A percentile compares a stretch with the other conserved stretches of the same genome.
phyloP scores from a whole-genome alignment of 2,113 vertebrate genomes.

The Phodopus roborovskii region DNA sequence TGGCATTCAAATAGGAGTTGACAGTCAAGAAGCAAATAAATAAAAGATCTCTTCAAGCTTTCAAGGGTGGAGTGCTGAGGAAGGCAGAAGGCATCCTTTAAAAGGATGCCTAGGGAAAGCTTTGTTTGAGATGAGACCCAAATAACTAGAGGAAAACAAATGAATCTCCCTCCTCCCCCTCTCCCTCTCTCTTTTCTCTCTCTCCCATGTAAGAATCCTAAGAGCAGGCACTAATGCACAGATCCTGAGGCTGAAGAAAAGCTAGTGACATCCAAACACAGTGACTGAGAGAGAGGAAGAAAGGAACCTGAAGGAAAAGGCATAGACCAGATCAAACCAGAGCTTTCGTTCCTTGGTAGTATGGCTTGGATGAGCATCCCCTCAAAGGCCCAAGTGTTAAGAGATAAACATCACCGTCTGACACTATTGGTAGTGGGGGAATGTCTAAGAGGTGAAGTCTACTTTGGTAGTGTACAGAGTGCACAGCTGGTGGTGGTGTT shows the following conservation, averaged over 20 bases:
- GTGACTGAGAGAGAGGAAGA: neutral
- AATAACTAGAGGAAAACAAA: neutral
- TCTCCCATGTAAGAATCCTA: neutral
- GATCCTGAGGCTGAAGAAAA: neutral
- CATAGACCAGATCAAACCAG: neutral
- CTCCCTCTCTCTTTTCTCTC: neutral
- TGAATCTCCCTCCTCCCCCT: neutral
- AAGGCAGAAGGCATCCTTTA: neutral
- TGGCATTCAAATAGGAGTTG: neutral
- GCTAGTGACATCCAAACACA: neutral
- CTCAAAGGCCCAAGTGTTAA: neutral
- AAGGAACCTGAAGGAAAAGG: neutral
- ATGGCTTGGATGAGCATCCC: neutral
- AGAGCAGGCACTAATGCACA: neutral
- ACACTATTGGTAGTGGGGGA: neutral
- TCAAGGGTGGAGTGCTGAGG: neutral
- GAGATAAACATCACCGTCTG: neutral
- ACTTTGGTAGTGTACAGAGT: neutral
- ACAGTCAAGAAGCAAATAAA: neutral
- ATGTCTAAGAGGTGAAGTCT: neutral
- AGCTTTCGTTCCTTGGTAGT: neutral
- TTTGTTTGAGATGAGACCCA: conserved; percentile 5
- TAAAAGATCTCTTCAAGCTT: neutral
- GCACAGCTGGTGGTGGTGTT: too few relatives aligned
- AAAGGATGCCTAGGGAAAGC: neutral